Base-by-base conservation (phyloP, 2,888 invertebrate genomes). In the Mimas tiliae region DNA sequence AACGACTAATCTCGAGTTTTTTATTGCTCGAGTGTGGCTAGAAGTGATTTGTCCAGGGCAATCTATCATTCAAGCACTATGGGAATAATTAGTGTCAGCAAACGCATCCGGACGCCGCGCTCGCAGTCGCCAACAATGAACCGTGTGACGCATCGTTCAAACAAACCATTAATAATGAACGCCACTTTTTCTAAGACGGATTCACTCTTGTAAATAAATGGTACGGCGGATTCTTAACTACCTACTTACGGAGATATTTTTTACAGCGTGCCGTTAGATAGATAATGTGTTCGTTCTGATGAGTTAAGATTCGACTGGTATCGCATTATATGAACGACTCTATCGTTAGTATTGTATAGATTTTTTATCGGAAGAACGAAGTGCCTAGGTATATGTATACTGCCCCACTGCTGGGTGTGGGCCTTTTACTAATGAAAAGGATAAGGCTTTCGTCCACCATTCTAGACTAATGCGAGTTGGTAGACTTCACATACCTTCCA, bases 71-170 rank as follows among this genome's bases (percentile, higher is more conserved):
- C 89, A 87, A 87, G 84, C 87, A 89, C 90, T 90, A 92, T 91
- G 91, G 84, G 89, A 93, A 93, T 93, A 93, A 93, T 93, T 93
- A 93, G 93, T 93, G 93, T 93, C 93, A 93, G 86, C 88, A 86
- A 74, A 81, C 86, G 91, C 90, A 92, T 93, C 92, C 93, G 91
- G 92, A 84, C 88, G 79, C 81, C 81, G 85, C 81, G 84, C 79
- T 83, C 85, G 16, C 50, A 19, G 19, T 19, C 50, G 88, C 88
- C 86, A 91, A 92, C 92, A 92, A 93, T 92, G 87, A 89, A 78
- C 85, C 83, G 82, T 75, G 86, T 87, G 91, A 91, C 91, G 87
- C 89, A 85, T 87, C 91, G 89, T 92, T 91, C 92, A 92, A 91
- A 92, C 88, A 93, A 90, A 93, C 86, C 93, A 93, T 93, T 93